Evolutionary conservation across 1,140 invertebrate species (phyloP).

Genomic region (Pentalonia nigronervosa): DNA sequence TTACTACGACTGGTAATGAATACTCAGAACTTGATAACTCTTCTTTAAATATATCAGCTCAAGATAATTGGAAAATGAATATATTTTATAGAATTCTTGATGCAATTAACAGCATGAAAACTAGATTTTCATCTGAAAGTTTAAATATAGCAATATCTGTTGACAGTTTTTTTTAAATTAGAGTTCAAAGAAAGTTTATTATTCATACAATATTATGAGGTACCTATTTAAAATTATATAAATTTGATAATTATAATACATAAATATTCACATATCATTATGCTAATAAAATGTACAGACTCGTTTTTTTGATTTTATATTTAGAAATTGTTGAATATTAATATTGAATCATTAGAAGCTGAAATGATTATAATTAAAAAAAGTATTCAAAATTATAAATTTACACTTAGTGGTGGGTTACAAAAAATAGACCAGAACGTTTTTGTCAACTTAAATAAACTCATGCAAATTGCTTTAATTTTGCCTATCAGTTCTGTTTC

Average conservation of each 20-base stretch:
- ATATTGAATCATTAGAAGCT: slow-evolving; percentile 20
- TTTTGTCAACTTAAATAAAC: no score
- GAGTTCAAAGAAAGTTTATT: neutral
- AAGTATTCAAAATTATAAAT: slow-evolving; percentile 5
- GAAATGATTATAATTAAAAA: neutral
- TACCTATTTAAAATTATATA: neutral
- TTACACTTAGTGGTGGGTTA: neutral
- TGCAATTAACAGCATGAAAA: slow-evolving; percentile 4
- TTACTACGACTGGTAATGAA: slow-evolving; percentile 18
- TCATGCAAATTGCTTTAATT: no score
- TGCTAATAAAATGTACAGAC: no score
- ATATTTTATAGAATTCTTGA: slow-evolving; percentile 39
- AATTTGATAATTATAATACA: neutral
- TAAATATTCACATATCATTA: slow-evolving; percentile 7
- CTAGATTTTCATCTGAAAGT: slow-evolving; percentile 26
- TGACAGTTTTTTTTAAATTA: slow-evolving; percentile 34
- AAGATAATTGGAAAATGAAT: slow-evolving; percentile 39
- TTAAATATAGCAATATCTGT: neutral
- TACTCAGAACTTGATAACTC: neutral
- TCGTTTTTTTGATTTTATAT: neutral
- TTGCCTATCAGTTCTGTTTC: no score
- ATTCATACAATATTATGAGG: slow-evolving; percentile 41
- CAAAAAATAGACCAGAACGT: no score
- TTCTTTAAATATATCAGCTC: neutral
- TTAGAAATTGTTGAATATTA: neutral